Evolutionary conservation across 2,888 invertebrate species (phyloP), one percentile per base, ranked within the genome.

Genomic region (Eristalis arbustorum): DNA sequence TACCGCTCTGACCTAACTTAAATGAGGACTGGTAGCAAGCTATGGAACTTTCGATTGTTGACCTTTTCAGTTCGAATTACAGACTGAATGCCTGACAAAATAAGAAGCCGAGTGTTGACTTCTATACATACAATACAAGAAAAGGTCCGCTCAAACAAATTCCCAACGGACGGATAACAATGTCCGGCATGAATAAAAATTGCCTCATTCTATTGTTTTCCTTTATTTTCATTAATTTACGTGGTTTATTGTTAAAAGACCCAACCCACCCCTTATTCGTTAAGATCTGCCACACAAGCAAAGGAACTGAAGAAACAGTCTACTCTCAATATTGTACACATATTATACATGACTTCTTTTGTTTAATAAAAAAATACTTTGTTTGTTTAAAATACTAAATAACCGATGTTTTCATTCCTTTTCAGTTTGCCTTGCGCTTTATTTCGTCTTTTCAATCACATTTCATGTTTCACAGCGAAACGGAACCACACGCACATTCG

Each of bases 361-460:
- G 22, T 66, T 72, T 42, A 84, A 84, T 84, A 84, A 84, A 84
- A 84, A 84, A 84, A 71, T 62, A 31, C 75, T 72, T 84, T 80
- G 77, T 75, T 83, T 83, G 64, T 67, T 78, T 74, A 78, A 74
- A 83, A 64, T n/a, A 71, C 71, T 34, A 66, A 40, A 49, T 69
- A 63, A 78, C 23, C 10, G 78, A 66, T 78, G 74, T 73, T 77
- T 63, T 82, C 64, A 82, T 74, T 82, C 40, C 59, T 25, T n/a
- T n/a, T 56, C 59, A 71, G 1, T 18, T 42, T 71, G 23, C 59
- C 66, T 61, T 62, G 14, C 34, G 40, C 18, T 49, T 62, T 66
- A 11, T 81, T 76, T 67, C 22, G 0, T 28, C 25, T 63, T 28
- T 23, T 3, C 3, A 40, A 13, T 13, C 10, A 11, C 11, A n/a